Evolutionary conservation across 2,113 vertebrate species (phyloP).

Genomic region (Anhinga anhinga): DNA sequence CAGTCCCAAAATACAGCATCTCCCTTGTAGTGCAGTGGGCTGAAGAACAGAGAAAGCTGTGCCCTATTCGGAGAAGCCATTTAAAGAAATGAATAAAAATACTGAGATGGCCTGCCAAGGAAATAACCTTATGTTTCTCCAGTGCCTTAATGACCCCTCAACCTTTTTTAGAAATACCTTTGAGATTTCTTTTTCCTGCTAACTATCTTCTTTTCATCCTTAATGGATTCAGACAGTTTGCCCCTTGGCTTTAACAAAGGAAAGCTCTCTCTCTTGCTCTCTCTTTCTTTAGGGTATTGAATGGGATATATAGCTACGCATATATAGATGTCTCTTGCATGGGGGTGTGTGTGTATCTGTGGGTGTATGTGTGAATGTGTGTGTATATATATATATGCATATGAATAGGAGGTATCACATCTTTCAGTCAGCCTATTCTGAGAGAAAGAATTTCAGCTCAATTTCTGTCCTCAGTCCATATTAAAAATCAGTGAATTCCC

Average conservation of each 20-base stretch:
- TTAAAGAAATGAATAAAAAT: not conserved
- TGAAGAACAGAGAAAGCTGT: not conserved
- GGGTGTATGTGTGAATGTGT: not conserved
- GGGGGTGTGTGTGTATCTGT: not conserved
- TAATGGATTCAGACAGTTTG: constrained; percentile 9
- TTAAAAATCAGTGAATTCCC: not conserved
- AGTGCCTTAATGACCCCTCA: not conserved
- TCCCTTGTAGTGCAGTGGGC: not conserved
- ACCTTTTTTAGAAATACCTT: not conserved
- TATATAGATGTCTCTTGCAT: not conserved
- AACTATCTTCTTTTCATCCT: constrained; percentile 13
- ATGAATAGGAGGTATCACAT: not conserved
- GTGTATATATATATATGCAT: not conserved
- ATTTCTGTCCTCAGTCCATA: not conserved
- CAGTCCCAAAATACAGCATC: not conserved
- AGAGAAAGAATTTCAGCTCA: not conserved
- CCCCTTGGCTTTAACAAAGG: not conserved
- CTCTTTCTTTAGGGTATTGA: not conserved
- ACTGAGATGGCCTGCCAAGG: not conserved
- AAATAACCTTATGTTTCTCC: constrained; percentile 1
- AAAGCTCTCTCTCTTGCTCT: not conserved
- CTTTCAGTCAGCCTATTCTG: not conserved
- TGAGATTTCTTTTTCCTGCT: constrained; percentile 24
- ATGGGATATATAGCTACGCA: not conserved
- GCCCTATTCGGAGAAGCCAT: not conserved